Base-by-base conservation (phyloP, 1,140 invertebrate species). In the Lysiphlebus fabarum region DNA sequence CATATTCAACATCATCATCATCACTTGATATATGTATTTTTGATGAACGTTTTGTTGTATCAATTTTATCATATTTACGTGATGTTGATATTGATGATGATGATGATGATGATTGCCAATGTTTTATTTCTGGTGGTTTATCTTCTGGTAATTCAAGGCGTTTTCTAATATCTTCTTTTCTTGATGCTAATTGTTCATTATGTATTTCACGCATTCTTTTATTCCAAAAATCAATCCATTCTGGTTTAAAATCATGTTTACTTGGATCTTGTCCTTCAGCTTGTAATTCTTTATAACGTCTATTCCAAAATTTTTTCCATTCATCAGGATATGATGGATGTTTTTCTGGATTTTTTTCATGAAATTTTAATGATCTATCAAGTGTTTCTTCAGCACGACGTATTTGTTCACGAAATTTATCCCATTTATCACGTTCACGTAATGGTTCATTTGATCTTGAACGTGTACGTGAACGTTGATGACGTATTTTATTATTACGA, bases 251-350 rank as follows among this genome's bases (percentile, higher is more conserved):
- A 67, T 93, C 90, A 70, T 92, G 85, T 45, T 86, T 87, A 41
- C 84, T 82, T 0, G 89, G 85, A 74, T 92, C 89, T 69, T 87
- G 87, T 42, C 87, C 88, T 72, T 88, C 87, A 55, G 82, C 76
- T 71, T 90, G 87, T 45, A 92, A 76, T 71, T 92, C 89, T 70
- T 91, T 91, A 69, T 91, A 92, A 0, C 89, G 83, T 6, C 83
- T 77, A 67, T 90, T 90, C 89, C 89, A 91, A 69, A 91, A 92
- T 68, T 86, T 87, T 68, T 92, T 92, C 91, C 91, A 93, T 67
- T 93, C 91, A 14, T 90, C 88, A 0, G 89, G 87, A 69, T 93
- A 93, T 6, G 86, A 81, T 0, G 90, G 90, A 80, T 92, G 91
- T 65, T 92, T 92, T 67, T 93, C 90, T 0, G 91, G 91, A 73